Percentiles rank a stretch among this genome's conserved stretches.
Conservation (phyloP, 23 tunicate genomes). For the Halocynthia aurantium region DNA sequence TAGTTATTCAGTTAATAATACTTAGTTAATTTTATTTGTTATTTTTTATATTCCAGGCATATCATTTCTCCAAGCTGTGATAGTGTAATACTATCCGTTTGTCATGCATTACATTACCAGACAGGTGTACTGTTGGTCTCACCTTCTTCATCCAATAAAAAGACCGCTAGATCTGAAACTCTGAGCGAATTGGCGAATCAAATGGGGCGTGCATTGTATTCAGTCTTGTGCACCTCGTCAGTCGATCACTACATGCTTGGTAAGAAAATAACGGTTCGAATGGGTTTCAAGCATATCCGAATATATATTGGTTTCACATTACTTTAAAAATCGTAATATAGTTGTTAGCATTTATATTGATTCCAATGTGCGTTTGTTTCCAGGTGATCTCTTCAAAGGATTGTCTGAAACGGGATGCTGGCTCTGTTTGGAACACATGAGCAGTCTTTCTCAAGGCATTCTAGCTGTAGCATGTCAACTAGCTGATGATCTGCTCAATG, state of each 20-base stretch:
- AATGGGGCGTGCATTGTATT: conserved; percentile 68
- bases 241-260: conserved; percentile 85
- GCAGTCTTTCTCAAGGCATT: conserved; percentile 30
- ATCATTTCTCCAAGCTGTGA: conserved; percentile 67
- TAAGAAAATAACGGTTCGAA: conserved; percentile 5
- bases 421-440: conserved; percentile 49
- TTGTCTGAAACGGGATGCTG: conserved; percentile 89
- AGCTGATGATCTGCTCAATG: conserved; percentile 47
- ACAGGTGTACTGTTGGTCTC: conserved; percentile 53
- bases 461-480: conserved; percentile 79
- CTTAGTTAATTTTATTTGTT: not conserved
- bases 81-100: conserved; percentile 71
- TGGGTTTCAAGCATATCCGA: not conserved
- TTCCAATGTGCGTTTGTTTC: not conserved
- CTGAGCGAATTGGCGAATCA: conserved; percentile 58
- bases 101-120: conserved; percentile 65
- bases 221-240: conserved; percentile 50
- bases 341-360: not conserved
- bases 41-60: conserved; percentile 27
- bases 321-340: not conserved
- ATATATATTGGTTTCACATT: not conserved
- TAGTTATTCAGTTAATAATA: too few species aligned
- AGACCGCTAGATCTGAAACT: conserved; percentile 24
- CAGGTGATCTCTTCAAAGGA: conserved; percentile 92
- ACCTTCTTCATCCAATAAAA: conserved; percentile 1